Conservation (phyloP, 2,113 vertebrate genomes). For the Hassar affinis region DNA sequence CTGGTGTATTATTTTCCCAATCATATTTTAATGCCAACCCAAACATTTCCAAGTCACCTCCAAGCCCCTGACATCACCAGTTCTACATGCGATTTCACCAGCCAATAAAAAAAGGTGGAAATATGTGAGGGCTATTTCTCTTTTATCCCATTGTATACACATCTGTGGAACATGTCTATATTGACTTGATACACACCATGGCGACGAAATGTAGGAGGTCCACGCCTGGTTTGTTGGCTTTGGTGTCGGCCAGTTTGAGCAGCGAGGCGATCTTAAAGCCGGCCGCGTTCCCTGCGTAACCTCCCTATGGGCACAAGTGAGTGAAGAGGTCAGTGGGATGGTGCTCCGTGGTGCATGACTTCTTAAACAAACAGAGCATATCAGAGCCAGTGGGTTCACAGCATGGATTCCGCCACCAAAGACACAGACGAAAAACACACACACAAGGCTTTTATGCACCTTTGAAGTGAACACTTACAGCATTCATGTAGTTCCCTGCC, state of each 20-base stretch:
- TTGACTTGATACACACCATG: constrained; percentile 71
- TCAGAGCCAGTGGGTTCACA: constrained; percentile 56
- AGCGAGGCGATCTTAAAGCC: constrained; percentile 80
- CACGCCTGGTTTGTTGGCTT: constrained; percentile 82
- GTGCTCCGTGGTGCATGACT: constrained; percentile 27
- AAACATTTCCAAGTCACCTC: not conserved
- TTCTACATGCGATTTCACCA: not conserved
- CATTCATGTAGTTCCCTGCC: constrained; percentile 83
- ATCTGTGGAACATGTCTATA: not conserved
- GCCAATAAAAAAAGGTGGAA: not conserved
- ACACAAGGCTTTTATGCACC: not conserved
- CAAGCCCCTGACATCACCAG: not conserved
- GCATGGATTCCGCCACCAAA: constrained; percentile 37
- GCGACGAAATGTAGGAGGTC: constrained; percentile 83
- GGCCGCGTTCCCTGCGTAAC: constrained; percentile 79
- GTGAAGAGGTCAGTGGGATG: constrained; percentile 49
- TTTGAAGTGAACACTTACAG: constrained; percentile 66
- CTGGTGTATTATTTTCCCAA: not conserved
- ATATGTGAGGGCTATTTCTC: not conserved
- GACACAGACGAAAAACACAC: constrained; percentile 1
- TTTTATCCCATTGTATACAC: not conserved
- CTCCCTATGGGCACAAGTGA: constrained; percentile 68
- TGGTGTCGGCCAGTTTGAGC: constrained; percentile 80
- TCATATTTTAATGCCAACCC: not conserved
- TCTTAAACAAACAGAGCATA: constrained; percentile 57